phyloP scores from a whole-genome alignment of 2,888 invertebrate genomes.

The Zeuzera pyrina region DNA sequence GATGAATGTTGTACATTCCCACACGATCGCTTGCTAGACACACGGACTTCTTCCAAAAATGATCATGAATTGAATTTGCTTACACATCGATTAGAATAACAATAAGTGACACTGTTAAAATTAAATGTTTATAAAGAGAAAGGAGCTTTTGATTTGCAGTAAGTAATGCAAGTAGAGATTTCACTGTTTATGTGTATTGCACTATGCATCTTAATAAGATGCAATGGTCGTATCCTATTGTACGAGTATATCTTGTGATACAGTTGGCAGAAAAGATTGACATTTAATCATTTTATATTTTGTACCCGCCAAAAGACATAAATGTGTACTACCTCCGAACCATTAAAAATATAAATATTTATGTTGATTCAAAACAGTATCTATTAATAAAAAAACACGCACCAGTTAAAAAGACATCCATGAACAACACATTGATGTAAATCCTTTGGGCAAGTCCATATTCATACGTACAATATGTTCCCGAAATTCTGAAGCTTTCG shows the following conservation, averaged over 20 bases:
- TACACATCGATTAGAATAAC: no score
- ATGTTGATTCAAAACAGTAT: no score
- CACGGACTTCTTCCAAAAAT: constrained; percentile 43
- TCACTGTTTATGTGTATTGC: neutral
- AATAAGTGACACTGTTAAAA: no score
- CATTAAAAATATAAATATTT: constrained; percentile 8
- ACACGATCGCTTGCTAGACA: constrained; percentile 33
- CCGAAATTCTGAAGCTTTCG: constrained; percentile 19
- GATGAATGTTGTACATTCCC: constrained; percentile 58
- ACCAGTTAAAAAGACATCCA: constrained; percentile 73
- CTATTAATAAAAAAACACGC: constrained; percentile 48
- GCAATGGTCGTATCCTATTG: neutral
- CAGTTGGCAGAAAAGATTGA: no score
- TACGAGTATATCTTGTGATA: no score
- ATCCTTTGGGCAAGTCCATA: constrained; percentile 68
- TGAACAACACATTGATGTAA: constrained; percentile 70
- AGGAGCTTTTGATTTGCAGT: no score
- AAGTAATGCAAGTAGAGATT: neutral
- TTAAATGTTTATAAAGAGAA: no score
- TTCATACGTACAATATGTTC: constrained; percentile 53
- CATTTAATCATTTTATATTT: no score
- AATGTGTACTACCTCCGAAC: neutral
- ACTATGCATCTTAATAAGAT: neutral
- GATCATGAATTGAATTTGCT: constrained; percentile 30
- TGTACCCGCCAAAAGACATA: neutral